Percentiles rank a stretch among this genome's conserved stretches.
These are phyloP conservation scores for Pyralis farinalis DNA, from an alignment of 2,888 invertebrate species.

Conservation along the genomic window DNA sequence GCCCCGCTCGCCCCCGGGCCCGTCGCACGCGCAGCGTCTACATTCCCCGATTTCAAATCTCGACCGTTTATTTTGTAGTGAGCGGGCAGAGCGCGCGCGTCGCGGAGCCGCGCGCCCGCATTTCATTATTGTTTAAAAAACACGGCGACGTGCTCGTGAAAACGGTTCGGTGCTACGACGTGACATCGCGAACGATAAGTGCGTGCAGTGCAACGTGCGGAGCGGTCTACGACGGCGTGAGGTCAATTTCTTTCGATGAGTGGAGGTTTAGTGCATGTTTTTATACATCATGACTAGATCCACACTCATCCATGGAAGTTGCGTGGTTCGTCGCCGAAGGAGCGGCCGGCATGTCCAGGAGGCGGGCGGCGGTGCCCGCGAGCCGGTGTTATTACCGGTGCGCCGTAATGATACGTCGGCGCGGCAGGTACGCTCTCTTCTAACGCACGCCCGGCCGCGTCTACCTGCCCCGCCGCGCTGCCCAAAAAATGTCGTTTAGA, in stretches of 20 bases:
- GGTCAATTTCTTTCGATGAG: slow-evolving; percentile 85
- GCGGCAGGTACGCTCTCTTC: slow-evolving; percentile 58
- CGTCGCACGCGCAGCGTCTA: slow-evolving; percentile 73
- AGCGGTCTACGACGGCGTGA: slow-evolving; percentile 43
- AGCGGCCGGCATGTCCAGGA: slow-evolving; percentile 19
- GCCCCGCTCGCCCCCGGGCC: slow-evolving; percentile 40
- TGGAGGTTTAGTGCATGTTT: slow-evolving; percentile 88
- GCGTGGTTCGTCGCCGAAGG: slow-evolving; percentile 64
- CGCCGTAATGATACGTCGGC: slow-evolving; percentile 68
- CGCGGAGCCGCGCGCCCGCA: slow-evolving; percentile 39
- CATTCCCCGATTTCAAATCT: slow-evolving; percentile 78
- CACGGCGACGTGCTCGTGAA: slow-evolving; percentile 69
- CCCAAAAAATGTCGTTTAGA: slow-evolving; percentile 63
- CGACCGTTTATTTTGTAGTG: slow-evolving; percentile 79
- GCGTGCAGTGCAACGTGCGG: slow-evolving; percentile 68
- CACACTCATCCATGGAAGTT: slow-evolving; percentile 89
- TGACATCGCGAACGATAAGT: slow-evolving; percentile 69
- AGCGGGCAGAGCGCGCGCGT: slow-evolving; percentile 59
- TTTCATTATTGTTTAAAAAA: slow-evolving; percentile 48
- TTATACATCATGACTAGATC: slow-evolving; percentile 87
- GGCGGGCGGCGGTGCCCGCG: slow-evolving; percentile 33
- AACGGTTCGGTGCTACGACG: slow-evolving; percentile 68
- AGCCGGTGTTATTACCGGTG: slow-evolving; percentile 58
- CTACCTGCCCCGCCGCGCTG: slow-evolving; percentile 55
- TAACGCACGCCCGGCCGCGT: slow-evolving; percentile 24